These are phyloP conservation scores for Apus apus DNA, from an alignment of 2,113 vertebrate species.

Conservation along the genomic window DNA sequence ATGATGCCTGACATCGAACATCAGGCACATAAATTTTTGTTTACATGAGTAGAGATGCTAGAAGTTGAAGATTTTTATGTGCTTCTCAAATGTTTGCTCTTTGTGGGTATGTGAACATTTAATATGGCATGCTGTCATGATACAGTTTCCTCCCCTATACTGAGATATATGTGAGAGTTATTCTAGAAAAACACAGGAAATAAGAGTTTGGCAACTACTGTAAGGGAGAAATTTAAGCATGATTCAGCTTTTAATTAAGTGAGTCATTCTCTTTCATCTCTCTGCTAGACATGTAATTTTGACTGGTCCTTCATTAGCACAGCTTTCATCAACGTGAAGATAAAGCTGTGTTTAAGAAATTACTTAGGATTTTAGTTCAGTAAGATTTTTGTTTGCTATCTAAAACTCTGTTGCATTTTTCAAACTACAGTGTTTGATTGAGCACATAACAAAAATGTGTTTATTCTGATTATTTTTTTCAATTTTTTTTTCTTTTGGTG, in stretches of 20 bases:
- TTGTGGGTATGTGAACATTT: background rate
- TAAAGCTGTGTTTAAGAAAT: conserved; percentile 62
- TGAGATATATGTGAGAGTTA: background rate
- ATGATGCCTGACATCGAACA: background rate
- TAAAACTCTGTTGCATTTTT: conserved; percentile 1
- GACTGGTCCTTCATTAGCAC: conserved; percentile 57
- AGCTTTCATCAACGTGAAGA: conserved; percentile 49
- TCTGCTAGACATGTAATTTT: conserved; percentile 46
- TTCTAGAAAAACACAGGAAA: conserved; percentile 1
- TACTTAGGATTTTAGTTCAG: conserved; percentile 21
- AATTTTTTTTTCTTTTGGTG: background rate
- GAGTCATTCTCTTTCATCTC: conserved; percentile 35
- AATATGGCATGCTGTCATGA: background rate
- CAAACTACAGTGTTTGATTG: background rate
- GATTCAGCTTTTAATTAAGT: conserved; percentile 61
- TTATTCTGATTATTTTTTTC: background rate
- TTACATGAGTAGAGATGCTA: background rate
- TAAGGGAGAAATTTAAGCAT: conserved; percentile 16
- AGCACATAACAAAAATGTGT: background rate
- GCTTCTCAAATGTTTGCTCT: background rate
- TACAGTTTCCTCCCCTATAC: background rate
- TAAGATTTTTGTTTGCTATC: conserved; percentile 17
- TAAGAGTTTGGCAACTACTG: conserved; percentile 19
- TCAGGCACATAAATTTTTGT: background rate
- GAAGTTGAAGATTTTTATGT: background rate